phyloP scores from a whole-genome alignment of 2,888 invertebrate genomes.

The Allacma fusca region DNA sequence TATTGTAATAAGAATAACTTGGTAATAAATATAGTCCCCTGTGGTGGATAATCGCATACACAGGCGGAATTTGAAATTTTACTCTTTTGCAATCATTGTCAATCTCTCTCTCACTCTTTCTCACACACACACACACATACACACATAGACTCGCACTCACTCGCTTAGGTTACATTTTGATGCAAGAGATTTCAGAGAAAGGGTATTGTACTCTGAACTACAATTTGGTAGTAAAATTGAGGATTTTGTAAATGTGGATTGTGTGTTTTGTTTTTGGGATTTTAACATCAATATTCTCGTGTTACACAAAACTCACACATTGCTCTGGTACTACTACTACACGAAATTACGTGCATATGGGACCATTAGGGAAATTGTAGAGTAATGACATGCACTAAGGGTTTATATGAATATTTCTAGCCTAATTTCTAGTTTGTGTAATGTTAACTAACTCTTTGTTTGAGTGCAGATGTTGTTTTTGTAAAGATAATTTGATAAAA shows the following conservation, averaged over 20 bases:
- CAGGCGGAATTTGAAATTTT: constrained; percentile 9
- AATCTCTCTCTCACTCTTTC: neutral
- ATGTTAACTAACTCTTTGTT: no score
- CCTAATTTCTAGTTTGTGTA: no score
- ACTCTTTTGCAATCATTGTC: constrained; percentile 16
- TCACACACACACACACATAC: no score
- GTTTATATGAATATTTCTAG: no score
- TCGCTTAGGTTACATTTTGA: neutral
- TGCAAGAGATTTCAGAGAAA: neutral
- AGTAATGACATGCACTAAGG: no score
- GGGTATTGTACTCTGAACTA: neutral
- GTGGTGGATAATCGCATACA: neutral
- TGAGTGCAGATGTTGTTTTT: neutral
- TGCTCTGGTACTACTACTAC: constrained; percentile 4
- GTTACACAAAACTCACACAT: neutral
- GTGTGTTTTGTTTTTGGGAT: constrained; percentile 4
- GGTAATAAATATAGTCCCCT: constrained; percentile 11
- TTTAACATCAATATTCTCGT: constrained; percentile 3
- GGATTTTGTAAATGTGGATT: constrained; percentile 1
- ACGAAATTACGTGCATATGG: neutral
- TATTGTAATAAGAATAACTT: constrained; percentile 3
- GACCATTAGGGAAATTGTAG: no score
- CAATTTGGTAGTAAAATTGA: constrained; percentile 7
- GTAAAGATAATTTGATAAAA: constrained; percentile 4
- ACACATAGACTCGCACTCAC: no score